These are phyloP conservation scores for Aradophagus sp. DNA, from an alignment of 1,140 invertebrate genomes.

Conservation along the genomic window DNA sequence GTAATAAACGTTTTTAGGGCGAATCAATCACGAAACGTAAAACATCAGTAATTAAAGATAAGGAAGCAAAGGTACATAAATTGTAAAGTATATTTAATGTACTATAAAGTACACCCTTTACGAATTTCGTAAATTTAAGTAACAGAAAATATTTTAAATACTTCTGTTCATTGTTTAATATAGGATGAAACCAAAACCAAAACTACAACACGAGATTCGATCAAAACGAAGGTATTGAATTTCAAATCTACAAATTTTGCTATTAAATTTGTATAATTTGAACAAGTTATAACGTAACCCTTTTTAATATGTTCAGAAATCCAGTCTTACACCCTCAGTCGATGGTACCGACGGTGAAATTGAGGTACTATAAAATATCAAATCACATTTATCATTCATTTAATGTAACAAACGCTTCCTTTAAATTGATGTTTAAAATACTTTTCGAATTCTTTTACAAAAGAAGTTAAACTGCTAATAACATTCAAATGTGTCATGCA, in stretches of 20 bases:
- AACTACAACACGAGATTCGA: slow-evolving; percentile 38
- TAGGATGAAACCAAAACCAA: slow-evolving; percentile 47
- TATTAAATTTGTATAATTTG: not conserved
- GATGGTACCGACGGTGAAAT: slow-evolving; percentile 53
- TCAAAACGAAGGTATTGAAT: slow-evolving; percentile 45
- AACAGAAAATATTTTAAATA: no score
- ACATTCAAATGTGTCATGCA: no score
- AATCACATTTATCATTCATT: no score
- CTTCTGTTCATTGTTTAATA: slow-evolving; percentile 6
- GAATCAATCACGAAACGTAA: slow-evolving; percentile 27
- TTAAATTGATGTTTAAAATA: no score
- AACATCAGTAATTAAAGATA: slow-evolving; percentile 22
- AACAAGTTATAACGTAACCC: not conserved
- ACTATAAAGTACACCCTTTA: no score
- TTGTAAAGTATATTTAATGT: no score
- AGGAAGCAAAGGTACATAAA: slow-evolving; percentile 31
- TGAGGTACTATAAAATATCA: slow-evolving; percentile 15
- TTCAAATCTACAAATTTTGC: not conserved
- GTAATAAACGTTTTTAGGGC: slow-evolving; percentile 21
- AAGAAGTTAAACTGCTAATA: no score
- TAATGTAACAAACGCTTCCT: no score
- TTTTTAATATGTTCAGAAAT: slow-evolving; percentile 34
- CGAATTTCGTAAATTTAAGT: no score
- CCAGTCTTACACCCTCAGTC: slow-evolving; percentile 31
- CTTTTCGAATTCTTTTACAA: no score